Conservation (phyloP, 2,797 vertebrate species). For the Pangasius sanitwongsei region DNA sequence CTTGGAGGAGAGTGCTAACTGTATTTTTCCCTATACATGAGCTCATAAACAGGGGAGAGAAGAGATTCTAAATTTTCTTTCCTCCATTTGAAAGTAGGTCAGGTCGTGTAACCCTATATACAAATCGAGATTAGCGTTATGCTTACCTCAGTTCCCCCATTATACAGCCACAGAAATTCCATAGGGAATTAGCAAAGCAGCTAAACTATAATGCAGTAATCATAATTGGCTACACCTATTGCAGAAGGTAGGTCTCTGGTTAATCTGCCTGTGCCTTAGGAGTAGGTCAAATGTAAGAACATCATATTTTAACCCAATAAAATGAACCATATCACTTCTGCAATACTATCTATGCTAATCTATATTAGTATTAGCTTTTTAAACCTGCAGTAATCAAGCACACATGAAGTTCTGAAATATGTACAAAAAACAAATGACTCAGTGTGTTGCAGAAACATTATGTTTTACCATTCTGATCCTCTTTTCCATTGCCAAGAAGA, state of each 20-base stretch:
- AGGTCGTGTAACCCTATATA: not conserved
- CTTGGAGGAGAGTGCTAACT: not conserved
- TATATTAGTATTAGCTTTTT: not conserved
- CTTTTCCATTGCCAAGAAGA: not conserved
- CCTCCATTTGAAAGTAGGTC: not conserved
- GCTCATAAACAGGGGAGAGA: not conserved
- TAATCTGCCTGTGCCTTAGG: not conserved
- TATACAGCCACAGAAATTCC: not conserved
- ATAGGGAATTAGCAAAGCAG: constrained; percentile 7
- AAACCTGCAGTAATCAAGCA: not conserved
- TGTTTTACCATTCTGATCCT: not conserved
- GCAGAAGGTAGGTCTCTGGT: not conserved
- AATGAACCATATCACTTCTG: not conserved
- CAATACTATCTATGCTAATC: not conserved
- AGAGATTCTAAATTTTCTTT: not conserved
- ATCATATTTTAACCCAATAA: not conserved
- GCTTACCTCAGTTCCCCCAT: not conserved
- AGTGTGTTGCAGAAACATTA: too few relatives aligned
- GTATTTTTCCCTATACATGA: not conserved
- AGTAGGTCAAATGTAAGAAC: not conserved
- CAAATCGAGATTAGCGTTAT: not conserved
- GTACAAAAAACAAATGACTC: not conserved
- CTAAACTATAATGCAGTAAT: not conserved
- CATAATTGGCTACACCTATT: too few relatives aligned
- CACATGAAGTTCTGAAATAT: not conserved